Conservation (phyloP, 2,113 vertebrate genomes). For the Cricetomys ansorgei region DNA sequence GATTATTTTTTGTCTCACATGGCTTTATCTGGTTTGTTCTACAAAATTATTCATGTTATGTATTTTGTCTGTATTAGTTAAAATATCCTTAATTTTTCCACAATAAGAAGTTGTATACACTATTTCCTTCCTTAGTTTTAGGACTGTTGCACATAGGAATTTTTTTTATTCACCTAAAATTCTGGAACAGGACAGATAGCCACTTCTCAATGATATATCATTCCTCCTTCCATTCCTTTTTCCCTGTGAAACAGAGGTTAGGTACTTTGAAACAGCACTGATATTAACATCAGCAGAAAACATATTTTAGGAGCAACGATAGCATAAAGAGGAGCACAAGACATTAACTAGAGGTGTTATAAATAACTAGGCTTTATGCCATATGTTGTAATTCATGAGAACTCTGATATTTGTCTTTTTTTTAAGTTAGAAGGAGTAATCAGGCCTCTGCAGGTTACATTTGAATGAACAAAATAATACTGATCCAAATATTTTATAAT, state of each 20-base stretch:
- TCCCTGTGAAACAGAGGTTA: background rate
- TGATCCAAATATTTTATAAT: background rate
- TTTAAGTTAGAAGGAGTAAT: background rate
- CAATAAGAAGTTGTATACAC: background rate
- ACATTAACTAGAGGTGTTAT: background rate
- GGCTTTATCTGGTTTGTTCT: background rate
- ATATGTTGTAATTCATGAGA: background rate
- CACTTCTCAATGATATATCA: background rate
- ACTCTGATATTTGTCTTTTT: no score
- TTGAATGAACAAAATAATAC: background rate
- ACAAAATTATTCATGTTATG: background rate
- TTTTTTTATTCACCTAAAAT: background rate
- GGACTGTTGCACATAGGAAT: background rate
- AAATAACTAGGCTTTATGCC: background rate
- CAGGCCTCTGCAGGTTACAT: background rate
- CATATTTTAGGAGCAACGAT: background rate
- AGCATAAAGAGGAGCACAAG: background rate
- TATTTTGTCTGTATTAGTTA: background rate
- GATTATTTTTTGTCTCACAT: background rate
- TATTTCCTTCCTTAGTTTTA: background rate
- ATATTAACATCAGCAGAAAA: background rate
- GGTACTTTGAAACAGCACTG: background rate
- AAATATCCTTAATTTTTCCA: background rate
- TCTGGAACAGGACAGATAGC: background rate
- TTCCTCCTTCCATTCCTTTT: accelerated